Base-by-base conservation (phyloP, 1,140 invertebrate species). In the Calephelis nemesis region DNA sequence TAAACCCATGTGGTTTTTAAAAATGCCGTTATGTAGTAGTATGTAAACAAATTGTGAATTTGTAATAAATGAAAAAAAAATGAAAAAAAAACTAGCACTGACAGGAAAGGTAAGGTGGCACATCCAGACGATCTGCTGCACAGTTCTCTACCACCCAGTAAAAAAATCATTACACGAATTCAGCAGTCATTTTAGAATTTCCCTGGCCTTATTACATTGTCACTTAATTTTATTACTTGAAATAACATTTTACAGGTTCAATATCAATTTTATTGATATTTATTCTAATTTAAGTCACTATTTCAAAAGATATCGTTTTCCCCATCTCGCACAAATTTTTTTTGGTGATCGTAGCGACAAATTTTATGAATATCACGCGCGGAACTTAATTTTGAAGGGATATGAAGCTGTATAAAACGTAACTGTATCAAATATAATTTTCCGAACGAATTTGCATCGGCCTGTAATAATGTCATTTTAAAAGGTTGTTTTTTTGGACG, bases 251-350 rank as follows among this genome's bases (percentile, higher is more conserved):
- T 15, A 58, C 39, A 30, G 54, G 54, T 6, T 58, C 19, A 2
- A 30, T 58, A 39, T 58, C 54, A 30, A 58, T 58, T 58, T 58
- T 58, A 58, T 58, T 58, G n/a, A 58, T 58, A 58, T 58, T 58
- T 58, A 58, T 11, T 30, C 5, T 15, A 58, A 30, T 58, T 58
- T 58, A 58, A 58, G 13, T 7, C 15, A 54, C 52, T 11, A 30
- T 39, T 58, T 58, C 30, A 58, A 30, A 58, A 54, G 10, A 39
- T 58, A 58, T 58, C 52, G 52, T 30, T 58, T 58, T 58, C 52
- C 52, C 6, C 9, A 12, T 58, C 19, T 39, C 10, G 19, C 19
- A 58, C 11, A 11, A 30, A 39, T 12, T 11, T 52, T 15, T 30
- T 54, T 58, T 11, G 52, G 52, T 58, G 39, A 30, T 58, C 52